phyloP scores from a whole-genome alignment of 1,140 invertebrate species.

The Pseudomyrmex flavicornis region DNA sequence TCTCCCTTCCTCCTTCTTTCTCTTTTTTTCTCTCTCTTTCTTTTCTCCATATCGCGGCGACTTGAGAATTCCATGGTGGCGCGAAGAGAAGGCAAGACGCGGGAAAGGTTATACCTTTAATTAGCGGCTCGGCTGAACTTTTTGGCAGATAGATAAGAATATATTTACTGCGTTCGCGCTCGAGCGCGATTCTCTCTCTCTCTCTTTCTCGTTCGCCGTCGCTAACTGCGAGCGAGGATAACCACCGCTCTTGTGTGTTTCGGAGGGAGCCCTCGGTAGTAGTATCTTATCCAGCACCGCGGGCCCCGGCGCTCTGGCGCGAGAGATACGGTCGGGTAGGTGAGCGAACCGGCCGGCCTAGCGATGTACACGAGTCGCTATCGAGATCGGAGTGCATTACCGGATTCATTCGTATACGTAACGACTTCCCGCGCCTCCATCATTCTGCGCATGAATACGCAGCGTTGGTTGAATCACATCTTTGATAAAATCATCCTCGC shows the following conservation, averaged over 20 bases:
- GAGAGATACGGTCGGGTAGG: constrained; percentile 65
- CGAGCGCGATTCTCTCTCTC: constrained; percentile 16
- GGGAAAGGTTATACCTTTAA: constrained; percentile 76
- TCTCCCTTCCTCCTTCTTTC: not conserved
- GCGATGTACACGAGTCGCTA: constrained; percentile 69
- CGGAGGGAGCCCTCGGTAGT: constrained; percentile 39
- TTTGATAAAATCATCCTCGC: constrained; percentile 40
- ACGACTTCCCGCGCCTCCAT: constrained; percentile 51
- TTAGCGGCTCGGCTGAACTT: constrained; percentile 77
- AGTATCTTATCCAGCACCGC: constrained; percentile 74
- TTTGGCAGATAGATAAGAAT: constrained; percentile 80
- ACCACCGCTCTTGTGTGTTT: constrained; percentile 67
- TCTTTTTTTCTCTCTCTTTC: constrained; percentile 6
- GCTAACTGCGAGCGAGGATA: constrained; percentile 68
- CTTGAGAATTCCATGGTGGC: constrained; percentile 42
- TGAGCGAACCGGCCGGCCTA: constrained; percentile 43
- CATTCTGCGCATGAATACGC: constrained; percentile 56
- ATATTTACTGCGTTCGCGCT: constrained; percentile 75
- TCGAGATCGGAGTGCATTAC: constrained; percentile 62
- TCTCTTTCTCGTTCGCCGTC: not conserved
- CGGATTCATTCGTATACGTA: constrained; percentile 58
- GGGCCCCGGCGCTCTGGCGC: constrained; percentile 35
- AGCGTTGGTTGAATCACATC: constrained; percentile 45
- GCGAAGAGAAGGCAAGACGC: constrained; percentile 15
- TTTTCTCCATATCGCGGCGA: constrained; percentile 27